Conservation (phyloP, 2,113 vertebrate genomes). For the Cygnus buccinator region DNA sequence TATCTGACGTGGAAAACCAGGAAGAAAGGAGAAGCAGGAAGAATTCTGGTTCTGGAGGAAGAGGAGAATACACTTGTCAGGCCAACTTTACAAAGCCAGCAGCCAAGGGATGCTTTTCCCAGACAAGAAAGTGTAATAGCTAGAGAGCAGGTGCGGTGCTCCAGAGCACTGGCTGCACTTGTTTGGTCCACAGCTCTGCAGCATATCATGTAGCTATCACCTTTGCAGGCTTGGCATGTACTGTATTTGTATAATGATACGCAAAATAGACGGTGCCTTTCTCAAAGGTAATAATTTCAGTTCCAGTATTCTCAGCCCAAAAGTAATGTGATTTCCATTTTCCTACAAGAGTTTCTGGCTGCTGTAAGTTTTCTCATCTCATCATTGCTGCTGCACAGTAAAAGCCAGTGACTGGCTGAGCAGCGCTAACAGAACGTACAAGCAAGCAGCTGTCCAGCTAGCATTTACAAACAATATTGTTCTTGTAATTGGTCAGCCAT, state of each 20-base stretch:
- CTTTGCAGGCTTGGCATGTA: neutral
- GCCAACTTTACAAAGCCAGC: neutral
- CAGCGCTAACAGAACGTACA: neutral
- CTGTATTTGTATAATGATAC: neutral
- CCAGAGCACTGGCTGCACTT: neutral
- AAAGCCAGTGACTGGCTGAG: neutral
- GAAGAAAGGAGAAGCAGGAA: neutral
- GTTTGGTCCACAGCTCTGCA: neutral
- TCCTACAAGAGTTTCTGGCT: neutral
- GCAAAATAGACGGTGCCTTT: neutral
- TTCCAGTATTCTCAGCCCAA: neutral
- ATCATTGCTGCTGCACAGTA: neutral
- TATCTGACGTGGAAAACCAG: neutral
- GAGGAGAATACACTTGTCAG: neutral
- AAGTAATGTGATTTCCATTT: neutral
- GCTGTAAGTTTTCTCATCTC: neutral
- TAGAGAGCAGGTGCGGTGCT: neutral
- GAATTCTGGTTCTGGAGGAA: neutral
- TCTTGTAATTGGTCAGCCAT: neutral
- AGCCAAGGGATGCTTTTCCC: neutral
- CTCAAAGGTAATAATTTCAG: neutral
- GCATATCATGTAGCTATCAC: accelerated
- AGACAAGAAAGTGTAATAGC: neutral
- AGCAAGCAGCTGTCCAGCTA: neutral
- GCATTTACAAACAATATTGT: neutral